Evolutionary conservation across 2,113 vertebrate species (phyloP).

Genomic region (Typhlomys cinereus): DNA sequence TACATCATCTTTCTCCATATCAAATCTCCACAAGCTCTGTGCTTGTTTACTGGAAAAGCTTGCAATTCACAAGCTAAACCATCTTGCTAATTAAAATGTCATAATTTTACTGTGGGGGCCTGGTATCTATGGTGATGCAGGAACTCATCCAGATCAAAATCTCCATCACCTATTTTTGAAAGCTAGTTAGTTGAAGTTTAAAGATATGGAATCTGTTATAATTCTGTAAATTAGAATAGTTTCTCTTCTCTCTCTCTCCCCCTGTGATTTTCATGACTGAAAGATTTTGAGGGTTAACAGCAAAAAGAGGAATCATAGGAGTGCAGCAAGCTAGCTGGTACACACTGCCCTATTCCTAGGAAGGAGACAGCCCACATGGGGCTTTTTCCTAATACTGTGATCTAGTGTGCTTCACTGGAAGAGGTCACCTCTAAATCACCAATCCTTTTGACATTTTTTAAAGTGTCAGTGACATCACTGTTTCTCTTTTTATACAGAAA

Average conservation of each 20-base stretch:
- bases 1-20: neutral
- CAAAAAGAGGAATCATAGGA: neutral
- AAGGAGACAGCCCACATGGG: neutral
- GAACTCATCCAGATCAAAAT: conserved; percentile 72
- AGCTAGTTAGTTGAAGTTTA: conserved; percentile 55
- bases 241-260: neutral
- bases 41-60: conserved; percentile 54
- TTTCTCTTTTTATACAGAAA: neutral
- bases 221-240: conserved; percentile 27
- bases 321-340: neutral
- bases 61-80: conserved; percentile 67
- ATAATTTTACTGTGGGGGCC: conserved; percentile 70
- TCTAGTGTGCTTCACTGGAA: neutral
- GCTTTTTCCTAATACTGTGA: neutral
- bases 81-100: conserved; percentile 76
- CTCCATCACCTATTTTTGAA: conserved; percentile 74
- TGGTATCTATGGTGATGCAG: conserved; percentile 76
- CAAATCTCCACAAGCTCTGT: neutral
- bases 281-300: conserved; percentile 14
- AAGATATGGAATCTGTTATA: conserved; percentile 51
- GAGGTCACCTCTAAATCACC: neutral
- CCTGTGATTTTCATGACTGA: neutral
- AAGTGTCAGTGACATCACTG: neutral
- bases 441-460: neutral
- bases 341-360: neutral